phyloP scores from a whole-genome alignment of 2,888 invertebrate genomes.

The Diploptera punctata region DNA sequence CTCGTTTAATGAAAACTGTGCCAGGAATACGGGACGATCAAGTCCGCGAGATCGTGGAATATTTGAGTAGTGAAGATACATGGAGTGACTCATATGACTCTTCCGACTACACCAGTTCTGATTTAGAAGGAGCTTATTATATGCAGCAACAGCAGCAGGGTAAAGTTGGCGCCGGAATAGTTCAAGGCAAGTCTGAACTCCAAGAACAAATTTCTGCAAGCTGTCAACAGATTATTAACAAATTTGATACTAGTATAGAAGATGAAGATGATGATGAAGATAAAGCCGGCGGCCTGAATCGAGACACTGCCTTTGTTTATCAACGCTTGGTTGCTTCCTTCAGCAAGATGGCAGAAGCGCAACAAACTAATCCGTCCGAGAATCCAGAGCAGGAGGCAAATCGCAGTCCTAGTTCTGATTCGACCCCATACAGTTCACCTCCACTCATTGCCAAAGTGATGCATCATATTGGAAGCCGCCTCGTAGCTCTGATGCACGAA shows the following conservation, averaged over 20 bases:
- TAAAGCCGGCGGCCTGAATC: slow-evolving; percentile 57
- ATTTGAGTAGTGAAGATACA: slow-evolving; percentile 89
- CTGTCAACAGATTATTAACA: slow-evolving; percentile 86
- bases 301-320: slow-evolving; percentile 87
- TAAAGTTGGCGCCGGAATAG: slow-evolving; percentile 58
- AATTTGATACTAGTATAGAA: slow-evolving; percentile 67
- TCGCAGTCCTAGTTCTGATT: slow-evolving; percentile 56
- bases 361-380: background rate
- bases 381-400: slow-evolving; percentile 50
- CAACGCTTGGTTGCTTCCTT: slow-evolving; percentile 79
- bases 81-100: slow-evolving; percentile 95
- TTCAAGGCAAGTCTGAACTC: slow-evolving; percentile 60
- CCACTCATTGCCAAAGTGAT: slow-evolving; percentile 89
- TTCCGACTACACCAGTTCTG: slow-evolving; percentile 90
- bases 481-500: slow-evolving; percentile 91
- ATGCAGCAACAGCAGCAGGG: slow-evolving; percentile 25
- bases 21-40: slow-evolving; percentile 91
- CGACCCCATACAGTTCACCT: slow-evolving; percentile 72
- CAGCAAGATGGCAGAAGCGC: slow-evolving; percentile 66
- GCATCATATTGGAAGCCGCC: slow-evolving; percentile 87
- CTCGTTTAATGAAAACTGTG: slow-evolving; percentile 90
- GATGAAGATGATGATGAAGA: slow-evolving; percentile 54
- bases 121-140: slow-evolving; percentile 67
- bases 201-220: slow-evolving; percentile 88
- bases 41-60: slow-evolving; percentile 90